Conservation (phyloP, 2,888 invertebrate genomes). For the Agonopterix arenella region DNA sequence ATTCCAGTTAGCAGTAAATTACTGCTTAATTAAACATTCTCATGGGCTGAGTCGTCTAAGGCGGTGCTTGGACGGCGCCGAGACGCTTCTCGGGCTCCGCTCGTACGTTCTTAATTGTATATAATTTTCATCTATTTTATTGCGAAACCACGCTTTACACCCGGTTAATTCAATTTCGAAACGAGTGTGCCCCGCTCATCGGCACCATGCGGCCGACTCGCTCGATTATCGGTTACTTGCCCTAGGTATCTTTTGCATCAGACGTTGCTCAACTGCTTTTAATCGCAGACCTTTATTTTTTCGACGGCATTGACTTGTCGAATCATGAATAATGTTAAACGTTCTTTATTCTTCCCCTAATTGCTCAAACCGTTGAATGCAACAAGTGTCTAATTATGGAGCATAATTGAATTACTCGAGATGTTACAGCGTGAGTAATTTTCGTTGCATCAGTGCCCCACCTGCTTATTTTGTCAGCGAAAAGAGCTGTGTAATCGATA, state of each 20-base stretch:
- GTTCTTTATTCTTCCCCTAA: conserved; percentile 11
- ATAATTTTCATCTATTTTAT: conserved; percentile 39
- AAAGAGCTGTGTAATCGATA: conserved; percentile 21
- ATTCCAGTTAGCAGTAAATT: conserved; percentile 45
- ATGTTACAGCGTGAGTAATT: conserved; percentile 13
- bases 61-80: conserved; percentile 19
- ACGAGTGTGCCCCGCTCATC: conserved; percentile 13
- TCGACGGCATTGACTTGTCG: conserved; percentile 23
- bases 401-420: conserved; percentile 22
- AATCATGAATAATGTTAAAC: conserved; percentile 19
- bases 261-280: conserved; percentile 26
- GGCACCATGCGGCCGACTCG: conserved; percentile 4
- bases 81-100: conserved; percentile 15
- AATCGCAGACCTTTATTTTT: conserved; percentile 24
- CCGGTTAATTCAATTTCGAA: conserved; percentile 33
- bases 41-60: conserved; percentile 18
- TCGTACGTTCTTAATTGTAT: conserved; percentile 30
- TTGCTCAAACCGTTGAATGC: conserved; percentile 14
- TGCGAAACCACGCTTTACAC: conserved; percentile 26
- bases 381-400: conserved; percentile 22
- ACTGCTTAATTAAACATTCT: conserved; percentile 52
- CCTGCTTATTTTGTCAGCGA: conserved; percentile 14
- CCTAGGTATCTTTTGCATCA: conserved; percentile 26
- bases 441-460: conserved; percentile 10
- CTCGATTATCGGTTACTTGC: conserved; percentile 28